Conservation (phyloP, 64 coral and sea anemone genomes). For the Montipora efflorescens region DNA sequence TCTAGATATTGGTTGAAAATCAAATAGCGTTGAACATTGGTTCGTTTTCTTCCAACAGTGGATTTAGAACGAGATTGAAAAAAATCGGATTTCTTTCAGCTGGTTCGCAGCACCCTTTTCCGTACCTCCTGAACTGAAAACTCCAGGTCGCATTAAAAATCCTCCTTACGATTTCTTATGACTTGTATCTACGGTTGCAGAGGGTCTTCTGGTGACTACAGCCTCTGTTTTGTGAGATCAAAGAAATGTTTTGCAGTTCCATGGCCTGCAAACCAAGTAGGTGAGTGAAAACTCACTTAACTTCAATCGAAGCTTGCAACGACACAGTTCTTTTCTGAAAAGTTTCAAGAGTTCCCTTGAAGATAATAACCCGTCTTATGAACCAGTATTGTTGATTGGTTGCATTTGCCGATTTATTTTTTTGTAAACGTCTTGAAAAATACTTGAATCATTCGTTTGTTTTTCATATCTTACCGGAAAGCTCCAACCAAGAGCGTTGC, state of each 20-base stretch:
- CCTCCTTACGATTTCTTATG: not conserved
- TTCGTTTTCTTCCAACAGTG: no score
- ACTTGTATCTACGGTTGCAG: not conserved
- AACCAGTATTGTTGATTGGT: not conserved
- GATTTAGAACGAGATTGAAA: no score
- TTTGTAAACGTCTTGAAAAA: not conserved
- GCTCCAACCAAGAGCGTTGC: not conserved
- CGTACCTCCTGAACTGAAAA: no score
- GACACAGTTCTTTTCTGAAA: not conserved
- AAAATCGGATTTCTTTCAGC: no score
- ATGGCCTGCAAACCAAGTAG: not conserved
- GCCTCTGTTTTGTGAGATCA: constrained; percentile 35
- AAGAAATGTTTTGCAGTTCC: not conserved
- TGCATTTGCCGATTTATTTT: not conserved
- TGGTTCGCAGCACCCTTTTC: no score
- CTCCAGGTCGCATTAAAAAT: no score
- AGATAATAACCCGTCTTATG: no score
- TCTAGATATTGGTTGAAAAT: no score
- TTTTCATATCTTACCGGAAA: not conserved
- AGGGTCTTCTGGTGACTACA: not conserved
- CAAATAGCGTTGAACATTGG: no score
- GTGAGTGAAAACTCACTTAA: not conserved
- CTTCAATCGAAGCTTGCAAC: not conserved
- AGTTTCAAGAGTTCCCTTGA: no score
- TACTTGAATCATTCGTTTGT: not conserved